phyloP scores from a whole-genome alignment of 2,113 vertebrate genomes.

The Baryphthengus martii region DNA sequence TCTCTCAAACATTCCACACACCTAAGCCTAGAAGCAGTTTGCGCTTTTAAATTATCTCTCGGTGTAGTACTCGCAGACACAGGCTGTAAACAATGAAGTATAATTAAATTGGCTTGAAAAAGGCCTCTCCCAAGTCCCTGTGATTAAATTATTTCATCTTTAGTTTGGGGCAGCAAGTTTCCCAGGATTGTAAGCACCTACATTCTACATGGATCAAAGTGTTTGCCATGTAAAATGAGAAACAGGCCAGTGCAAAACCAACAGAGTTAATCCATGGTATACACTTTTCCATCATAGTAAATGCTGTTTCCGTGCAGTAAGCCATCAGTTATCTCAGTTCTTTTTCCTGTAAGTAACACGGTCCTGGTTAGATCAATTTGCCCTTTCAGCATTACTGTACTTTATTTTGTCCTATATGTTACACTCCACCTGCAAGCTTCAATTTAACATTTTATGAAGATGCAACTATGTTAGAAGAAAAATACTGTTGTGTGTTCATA shows the following conservation, averaged over 20 bases:
- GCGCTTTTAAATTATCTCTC: neutral
- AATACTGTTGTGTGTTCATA: neutral
- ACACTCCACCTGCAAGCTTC: neutral
- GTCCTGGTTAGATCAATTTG: neutral
- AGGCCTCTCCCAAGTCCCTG: neutral
- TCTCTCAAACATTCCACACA: neutral
- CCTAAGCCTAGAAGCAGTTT: neutral
- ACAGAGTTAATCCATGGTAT: conserved; percentile 4
- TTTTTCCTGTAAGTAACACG: conserved; percentile 12
- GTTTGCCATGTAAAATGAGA: conserved; percentile 10
- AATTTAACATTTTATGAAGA: conserved; percentile 3
- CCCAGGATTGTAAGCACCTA: neutral
- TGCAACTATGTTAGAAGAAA: neutral
- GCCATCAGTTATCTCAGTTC: neutral
- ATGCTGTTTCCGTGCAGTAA: neutral
- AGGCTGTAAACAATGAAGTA: conserved; percentile 3
- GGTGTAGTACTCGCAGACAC: neutral
- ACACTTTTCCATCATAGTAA: neutral
- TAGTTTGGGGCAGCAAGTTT: conserved; percentile 1
- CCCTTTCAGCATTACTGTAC: neutral
- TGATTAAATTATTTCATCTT: conserved; percentile 32
- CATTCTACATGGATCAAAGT: conserved; percentile 17
- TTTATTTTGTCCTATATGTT: neutral
- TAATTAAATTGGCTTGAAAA: conserved; percentile 1
- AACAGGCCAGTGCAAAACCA: conserved; percentile 2